A percentile compares a stretch with the other conserved stretches of the same genome.
phyloP scores from a whole-genome alignment of 2,113 vertebrate species.

The Mustela nigripes region DNA sequence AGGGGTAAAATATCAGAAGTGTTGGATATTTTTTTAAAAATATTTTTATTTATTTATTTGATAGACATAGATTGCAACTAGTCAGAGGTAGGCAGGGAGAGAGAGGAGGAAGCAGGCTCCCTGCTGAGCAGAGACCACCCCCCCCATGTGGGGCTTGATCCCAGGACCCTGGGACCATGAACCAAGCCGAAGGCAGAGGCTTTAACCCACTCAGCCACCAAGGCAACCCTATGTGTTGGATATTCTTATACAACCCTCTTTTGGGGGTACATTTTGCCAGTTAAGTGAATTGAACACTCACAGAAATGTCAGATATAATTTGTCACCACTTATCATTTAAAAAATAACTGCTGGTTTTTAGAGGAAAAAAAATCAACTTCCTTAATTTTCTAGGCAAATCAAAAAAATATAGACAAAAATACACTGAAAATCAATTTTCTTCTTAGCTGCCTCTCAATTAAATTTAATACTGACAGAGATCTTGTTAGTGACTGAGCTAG shows the following conservation, averaged over 20 bases:
- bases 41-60: too few relatives aligned
- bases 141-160: too few relatives aligned
- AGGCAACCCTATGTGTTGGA: neutral
- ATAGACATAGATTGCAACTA: too few relatives aligned
- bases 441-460: neutral
- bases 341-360: neutral
- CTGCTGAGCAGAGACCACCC: too few relatives aligned
- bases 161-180: too few relatives aligned
- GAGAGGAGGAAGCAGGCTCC: too few relatives aligned
- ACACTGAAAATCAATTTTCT: neutral
- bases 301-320: slow-evolving; percentile 4
- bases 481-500: neutral
- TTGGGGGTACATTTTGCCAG: neutral
- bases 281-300: slow-evolving; percentile 18
- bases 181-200: too few relatives aligned
- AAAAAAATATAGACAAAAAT: neutral
- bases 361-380: neutral
- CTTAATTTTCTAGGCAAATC: neutral
- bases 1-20: neutral
- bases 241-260: neutral
- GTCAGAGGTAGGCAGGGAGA: too few relatives aligned
- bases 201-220: too few relatives aligned
- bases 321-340: neutral
- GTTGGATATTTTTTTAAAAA: neutral
- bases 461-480: neutral